Conservation (phyloP, 2,888 invertebrate species). For the Amiota minor region DNA sequence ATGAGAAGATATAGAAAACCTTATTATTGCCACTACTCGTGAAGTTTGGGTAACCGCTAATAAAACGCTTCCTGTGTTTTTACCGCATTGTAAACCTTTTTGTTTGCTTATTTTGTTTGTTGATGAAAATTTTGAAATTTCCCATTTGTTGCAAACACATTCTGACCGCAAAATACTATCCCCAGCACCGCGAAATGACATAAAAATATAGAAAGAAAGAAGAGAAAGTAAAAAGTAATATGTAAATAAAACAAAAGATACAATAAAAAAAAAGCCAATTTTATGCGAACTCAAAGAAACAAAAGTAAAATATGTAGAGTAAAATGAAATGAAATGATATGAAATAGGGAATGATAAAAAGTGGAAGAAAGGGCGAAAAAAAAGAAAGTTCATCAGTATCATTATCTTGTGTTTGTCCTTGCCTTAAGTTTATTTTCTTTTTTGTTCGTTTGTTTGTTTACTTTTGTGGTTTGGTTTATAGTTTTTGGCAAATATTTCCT, state of each 20-base stretch:
- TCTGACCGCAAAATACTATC: conserved; percentile 51
- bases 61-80: neutral
- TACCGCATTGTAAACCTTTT: no score
- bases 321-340: conserved; percentile 34
- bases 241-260: conserved; percentile 52
- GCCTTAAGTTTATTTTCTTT: conserved; percentile 7
- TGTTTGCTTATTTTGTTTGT: neutral
- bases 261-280: conserved; percentile 55
- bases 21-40: no score
- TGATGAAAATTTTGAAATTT: neutral
- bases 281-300: no score
- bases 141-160: conserved; percentile 28
- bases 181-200: neutral
- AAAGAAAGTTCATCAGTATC: no score
- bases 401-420: neutral
- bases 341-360: neutral
- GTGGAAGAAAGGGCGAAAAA: conserved; percentile 26
- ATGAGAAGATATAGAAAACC: no score
- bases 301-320: no score
- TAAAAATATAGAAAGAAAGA: neutral
- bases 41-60: neutral
- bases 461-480: conserved; percentile 20
- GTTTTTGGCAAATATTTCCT: conserved; percentile 54
- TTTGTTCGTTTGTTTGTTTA: conserved; percentile 13
- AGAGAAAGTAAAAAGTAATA: neutral